Conservation (phyloP, 2,888 invertebrate species). For the Gortyna flavago region DNA sequence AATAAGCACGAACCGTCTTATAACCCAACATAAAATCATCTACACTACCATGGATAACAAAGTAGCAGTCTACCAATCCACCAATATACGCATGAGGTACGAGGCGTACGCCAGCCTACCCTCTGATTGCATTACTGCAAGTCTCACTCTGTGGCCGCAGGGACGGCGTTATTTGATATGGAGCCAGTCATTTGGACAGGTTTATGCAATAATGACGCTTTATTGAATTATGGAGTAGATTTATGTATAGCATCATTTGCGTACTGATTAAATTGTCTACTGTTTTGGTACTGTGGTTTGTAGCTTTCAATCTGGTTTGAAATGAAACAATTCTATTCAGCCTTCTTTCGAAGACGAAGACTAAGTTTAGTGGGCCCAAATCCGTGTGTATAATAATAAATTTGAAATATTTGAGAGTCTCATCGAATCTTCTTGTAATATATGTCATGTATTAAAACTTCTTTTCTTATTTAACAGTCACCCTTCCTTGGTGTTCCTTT, state of each 20-base stretch:
- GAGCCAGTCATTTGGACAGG: conserved; percentile 59
- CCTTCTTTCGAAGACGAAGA: neutral
- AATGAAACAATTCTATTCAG: neutral
- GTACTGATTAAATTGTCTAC: conserved; percentile 20
- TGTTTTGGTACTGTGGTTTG: conserved; percentile 1
- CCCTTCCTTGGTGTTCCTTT: neutral
- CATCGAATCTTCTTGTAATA: neutral
- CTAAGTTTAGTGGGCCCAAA: neutral
- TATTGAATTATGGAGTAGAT: conserved; percentile 54
- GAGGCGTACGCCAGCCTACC: conserved; percentile 33
- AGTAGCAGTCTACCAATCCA: conserved; percentile 31
- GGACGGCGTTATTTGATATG: conserved; percentile 60
- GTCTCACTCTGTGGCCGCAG: conserved; percentile 53
- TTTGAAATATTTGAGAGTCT: neutral
- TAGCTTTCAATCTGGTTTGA: neutral
- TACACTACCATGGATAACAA: conserved; percentile 32
- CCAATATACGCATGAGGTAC: conserved; percentile 23
- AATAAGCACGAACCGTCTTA: neutral
- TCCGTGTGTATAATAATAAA: neutral
- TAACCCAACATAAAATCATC: conserved; percentile 4
- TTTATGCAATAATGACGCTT: conserved; percentile 58
- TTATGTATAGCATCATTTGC: conserved; percentile 37
- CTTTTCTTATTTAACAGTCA: neutral
- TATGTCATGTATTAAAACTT: neutral
- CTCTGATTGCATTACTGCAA: conserved; percentile 64